Conservation (phyloP, 1,140 invertebrate species). For the Dendrolimus punctatus region DNA sequence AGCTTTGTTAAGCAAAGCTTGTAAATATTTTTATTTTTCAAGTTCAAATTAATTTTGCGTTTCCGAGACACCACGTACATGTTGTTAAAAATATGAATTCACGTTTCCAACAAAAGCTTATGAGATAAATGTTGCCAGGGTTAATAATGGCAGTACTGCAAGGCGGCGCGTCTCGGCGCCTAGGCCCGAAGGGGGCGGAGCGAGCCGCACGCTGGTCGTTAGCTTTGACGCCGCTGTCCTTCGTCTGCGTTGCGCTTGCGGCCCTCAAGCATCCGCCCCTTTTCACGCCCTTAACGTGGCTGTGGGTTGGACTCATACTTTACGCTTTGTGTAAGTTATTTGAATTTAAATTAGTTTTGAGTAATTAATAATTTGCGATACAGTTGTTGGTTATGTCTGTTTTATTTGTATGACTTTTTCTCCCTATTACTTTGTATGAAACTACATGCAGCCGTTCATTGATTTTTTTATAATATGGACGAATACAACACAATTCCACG, state of each 20-base stretch:
- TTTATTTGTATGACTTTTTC: too few relatives aligned
- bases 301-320: conserved; percentile 89
- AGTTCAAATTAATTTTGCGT: background rate
- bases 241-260: conserved; percentile 87
- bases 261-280: conserved; percentile 45
- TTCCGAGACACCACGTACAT: background rate
- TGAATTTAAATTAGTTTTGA: too few relatives aligned
- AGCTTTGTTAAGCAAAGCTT: too few relatives aligned
- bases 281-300: conserved; percentile 45
- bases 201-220: conserved; percentile 84
- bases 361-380: too few relatives aligned
- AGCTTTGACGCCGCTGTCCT: conserved; percentile 90
- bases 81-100: too few relatives aligned
- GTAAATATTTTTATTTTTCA: too few relatives aligned
- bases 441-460: too few relatives aligned
- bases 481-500: too few relatives aligned
- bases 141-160: conserved; percentile 94
- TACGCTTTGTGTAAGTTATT: conserved; percentile 90
- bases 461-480: too few relatives aligned
- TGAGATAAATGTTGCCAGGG: conserved; percentile 38
- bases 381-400: too few relatives aligned
- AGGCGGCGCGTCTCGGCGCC: conserved; percentile 88
- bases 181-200: conserved; percentile 77
- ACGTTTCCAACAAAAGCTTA: background rate
- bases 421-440: too few relatives aligned